A percentile compares a stretch with the other conserved stretches of the same genome.
phyloP scores from a whole-genome alignment of 2,797 vertebrate genomes.

The Epinephelus awoara region DNA sequence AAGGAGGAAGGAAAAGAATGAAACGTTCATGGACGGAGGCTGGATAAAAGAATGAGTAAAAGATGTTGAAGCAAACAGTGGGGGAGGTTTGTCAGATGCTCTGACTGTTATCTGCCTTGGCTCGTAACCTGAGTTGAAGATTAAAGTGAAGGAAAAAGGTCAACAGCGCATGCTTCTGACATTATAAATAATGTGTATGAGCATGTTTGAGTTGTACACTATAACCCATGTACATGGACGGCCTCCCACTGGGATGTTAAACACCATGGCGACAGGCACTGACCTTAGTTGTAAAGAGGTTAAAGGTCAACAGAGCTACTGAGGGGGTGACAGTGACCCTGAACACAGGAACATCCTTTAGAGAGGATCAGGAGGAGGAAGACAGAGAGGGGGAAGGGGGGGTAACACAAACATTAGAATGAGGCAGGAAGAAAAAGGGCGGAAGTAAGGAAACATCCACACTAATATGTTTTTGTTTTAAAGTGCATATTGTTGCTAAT shows the following conservation, averaged over 20 bases:
- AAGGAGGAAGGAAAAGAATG: constrained; percentile 16
- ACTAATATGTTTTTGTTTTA: too few species aligned
- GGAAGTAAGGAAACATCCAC: not conserved
- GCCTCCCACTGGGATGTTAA: constrained; percentile 75
- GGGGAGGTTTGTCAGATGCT: constrained; percentile 33
- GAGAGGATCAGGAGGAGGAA: constrained; percentile 47
- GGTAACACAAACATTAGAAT: constrained; percentile 50
- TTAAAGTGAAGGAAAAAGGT: constrained; percentile 67
- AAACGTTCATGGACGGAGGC: constrained; percentile 7
- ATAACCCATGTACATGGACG: constrained; percentile 31
- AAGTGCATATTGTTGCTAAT: too few species aligned
- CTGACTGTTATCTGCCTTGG: constrained; percentile 43
- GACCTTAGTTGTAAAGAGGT: constrained; percentile 79
- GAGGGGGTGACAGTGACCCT: constrained; percentile 69
- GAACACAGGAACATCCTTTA: constrained; percentile 75
- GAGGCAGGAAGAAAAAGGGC: constrained; percentile 7
- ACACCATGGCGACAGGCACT: constrained; percentile 71
- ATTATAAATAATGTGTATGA: constrained; percentile 47
- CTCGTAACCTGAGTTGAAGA: constrained; percentile 56
- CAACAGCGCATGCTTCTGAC: constrained; percentile 34
- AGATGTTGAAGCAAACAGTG: constrained; percentile 45
- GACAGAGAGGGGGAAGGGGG: constrained; percentile 21
- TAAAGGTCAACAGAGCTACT: constrained; percentile 70
- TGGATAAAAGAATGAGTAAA: constrained; percentile 59
- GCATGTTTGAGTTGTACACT: constrained; percentile 57